Evolutionary conservation across 1,140 invertebrate species (phyloP), one percentile per base, ranked within the genome.

Genomic region (Trichomalopsis sarcophagae): DNA sequence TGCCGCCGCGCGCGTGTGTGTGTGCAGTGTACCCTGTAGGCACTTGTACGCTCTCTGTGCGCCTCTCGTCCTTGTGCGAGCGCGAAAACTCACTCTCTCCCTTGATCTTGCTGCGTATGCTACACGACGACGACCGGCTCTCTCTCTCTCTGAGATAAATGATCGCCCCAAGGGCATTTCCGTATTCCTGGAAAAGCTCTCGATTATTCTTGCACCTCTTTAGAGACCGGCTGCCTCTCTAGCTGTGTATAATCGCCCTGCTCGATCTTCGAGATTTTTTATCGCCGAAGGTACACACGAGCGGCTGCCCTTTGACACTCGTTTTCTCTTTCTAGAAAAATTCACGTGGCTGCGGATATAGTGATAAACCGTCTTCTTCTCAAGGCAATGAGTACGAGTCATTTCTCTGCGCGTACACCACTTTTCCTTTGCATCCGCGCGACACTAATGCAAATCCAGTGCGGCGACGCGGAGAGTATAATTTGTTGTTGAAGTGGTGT

Each of bases 401-500:
- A 7, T 7, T 7, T 5, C 9, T 44, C 40, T 44, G 40, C 40
- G 40, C 9, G 40, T 44, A 44, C 40, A 44, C 6, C 40, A 44
- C 40, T 7, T 44, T 44, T 44, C 40, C 9, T 44, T 44, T 44
- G 10, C 40, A 44, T 44, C 10, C 40, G 40, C 40, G 33, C 6
- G 40, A 9, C 5, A 6, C 33, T 36, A 44, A 44, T 11, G 40
- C 40, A 44, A 44, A 44, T 9, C 7, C 40, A 44, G 40, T 7
- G 10, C 40, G 7, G 10, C 40, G 7, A 44, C 40, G 40, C 40
- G 40, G 40, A 44, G 10, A 44, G 40, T 44, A 44, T 44, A 44
- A 44, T 44, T 44, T 44, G 40, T 44, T 81, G 66, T 23, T 81
- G 66, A n/a, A 71, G 69, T 81, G 36, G 47, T 81, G 23, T 23